Conservation (phyloP, 2,888 invertebrate genomes). For the Tipula confusa region DNA sequence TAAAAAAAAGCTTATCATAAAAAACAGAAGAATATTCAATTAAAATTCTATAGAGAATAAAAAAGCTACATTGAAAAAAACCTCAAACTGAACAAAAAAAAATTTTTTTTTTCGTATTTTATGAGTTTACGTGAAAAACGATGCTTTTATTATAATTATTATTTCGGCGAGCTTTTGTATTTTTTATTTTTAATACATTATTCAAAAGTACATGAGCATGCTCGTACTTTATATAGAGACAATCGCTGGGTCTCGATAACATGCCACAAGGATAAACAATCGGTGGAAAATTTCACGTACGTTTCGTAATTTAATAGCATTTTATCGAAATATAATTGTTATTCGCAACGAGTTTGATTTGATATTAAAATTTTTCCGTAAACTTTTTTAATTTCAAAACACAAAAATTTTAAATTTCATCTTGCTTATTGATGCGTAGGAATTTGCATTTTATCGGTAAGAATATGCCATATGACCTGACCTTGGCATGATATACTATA, state of each 20-base stretch:
- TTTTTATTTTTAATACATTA: not conserved
- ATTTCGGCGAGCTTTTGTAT: not conserved
- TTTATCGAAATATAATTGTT: conserved; percentile 9
- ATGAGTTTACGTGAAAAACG: conserved; percentile 25
- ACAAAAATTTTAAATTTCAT: too few species aligned
- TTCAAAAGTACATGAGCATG: not conserved
- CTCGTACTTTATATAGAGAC: not conserved
- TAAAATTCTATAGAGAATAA: conserved; percentile 20
- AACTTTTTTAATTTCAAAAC: too few species aligned
- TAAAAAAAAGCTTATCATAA: not conserved
- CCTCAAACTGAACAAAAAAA: not conserved
- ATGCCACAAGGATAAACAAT: not conserved
- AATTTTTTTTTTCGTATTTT: not conserved
- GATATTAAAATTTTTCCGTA: not conserved
- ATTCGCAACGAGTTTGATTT: not conserved
- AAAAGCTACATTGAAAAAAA: conserved; percentile 3
- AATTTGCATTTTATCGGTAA: too few species aligned
- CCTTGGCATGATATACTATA: too few species aligned
- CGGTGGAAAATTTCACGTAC: not conserved
- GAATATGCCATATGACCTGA: too few species aligned
- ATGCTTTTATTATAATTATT: conserved; percentile 20
- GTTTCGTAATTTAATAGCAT: not conserved
- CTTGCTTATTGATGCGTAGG: too few species aligned
- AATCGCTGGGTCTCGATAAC: not conserved
- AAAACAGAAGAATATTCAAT: conserved; percentile 25